A percentile compares a stretch with the other conserved stretches of the same genome.
phyloP scores from a whole-genome alignment of 2,113 vertebrate genomes.

The Chrysochloris asiatica region DNA sequence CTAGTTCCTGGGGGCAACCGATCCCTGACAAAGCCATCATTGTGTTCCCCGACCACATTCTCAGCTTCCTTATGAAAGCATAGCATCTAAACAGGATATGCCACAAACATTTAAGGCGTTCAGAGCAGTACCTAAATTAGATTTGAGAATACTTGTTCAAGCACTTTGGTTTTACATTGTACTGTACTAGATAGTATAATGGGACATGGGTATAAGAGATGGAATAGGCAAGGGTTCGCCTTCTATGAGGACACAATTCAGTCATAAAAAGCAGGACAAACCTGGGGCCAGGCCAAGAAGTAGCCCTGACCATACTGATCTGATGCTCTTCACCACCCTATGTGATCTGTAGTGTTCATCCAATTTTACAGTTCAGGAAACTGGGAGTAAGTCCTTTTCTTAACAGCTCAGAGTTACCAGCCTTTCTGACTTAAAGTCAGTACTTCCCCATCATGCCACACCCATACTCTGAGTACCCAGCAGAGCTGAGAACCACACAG shows the following conservation, averaged over 20 bases:
- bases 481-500: neutral
- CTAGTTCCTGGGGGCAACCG: neutral
- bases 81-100: neutral
- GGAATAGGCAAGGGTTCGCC: neutral
- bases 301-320: neutral
- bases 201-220: neutral
- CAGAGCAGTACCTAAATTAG: neutral
- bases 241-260: neutral
- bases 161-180: neutral
- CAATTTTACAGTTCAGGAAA: neutral
- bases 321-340: neutral
- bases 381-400: neutral
- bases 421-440: neutral
- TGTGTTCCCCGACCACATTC: neutral
- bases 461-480: neutral
- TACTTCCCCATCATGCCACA: neutral
- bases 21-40: neutral
- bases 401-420: neutral
- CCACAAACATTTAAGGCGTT: neutral
- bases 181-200: neutral
- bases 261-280: neutral
- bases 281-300: neutral
- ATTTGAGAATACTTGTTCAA: neutral
- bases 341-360: neutral
- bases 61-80: neutral